Evolutionary conservation across 2,113 vertebrate genomes (phyloP).

Genomic region (Tympanuchus pallidicinctus): DNA sequence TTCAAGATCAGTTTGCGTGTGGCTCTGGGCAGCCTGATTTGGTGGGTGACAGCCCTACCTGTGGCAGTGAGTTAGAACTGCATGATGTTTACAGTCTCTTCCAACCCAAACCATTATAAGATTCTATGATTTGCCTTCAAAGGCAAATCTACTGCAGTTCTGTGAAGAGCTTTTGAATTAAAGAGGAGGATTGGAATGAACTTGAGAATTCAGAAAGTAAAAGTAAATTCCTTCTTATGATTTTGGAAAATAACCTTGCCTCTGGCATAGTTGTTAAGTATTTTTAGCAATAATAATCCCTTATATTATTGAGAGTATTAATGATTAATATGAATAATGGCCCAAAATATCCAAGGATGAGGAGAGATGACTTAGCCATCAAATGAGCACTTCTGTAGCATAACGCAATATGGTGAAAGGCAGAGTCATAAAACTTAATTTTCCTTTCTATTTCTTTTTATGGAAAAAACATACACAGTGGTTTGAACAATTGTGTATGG

Average conservation of each 20-base stretch:
- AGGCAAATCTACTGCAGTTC: neutral
- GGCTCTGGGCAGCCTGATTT: too few species aligned
- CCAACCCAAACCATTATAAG: too few species aligned
- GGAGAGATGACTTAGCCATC: neutral
- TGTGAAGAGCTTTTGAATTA: neutral
- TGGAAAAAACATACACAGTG: conserved; percentile 50
- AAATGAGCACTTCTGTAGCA: neutral
- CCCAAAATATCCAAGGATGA: neutral
- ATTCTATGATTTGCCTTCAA: neutral
- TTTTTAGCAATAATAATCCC: neutral
- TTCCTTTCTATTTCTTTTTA: conserved; percentile 46
- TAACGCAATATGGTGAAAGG: conserved; percentile 16
- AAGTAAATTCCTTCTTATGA: neutral
- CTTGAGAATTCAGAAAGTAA: neutral
- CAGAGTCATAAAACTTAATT: neutral
- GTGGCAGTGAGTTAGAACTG: too few species aligned
- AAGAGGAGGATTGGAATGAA: neutral
- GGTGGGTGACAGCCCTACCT: too few species aligned
- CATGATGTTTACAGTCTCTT: too few species aligned
- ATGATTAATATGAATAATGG: neutral
- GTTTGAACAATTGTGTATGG: conserved; percentile 66
- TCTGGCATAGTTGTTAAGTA: neutral
- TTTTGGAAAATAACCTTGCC: neutral
- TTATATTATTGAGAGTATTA: neutral
- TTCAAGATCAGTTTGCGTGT: too few species aligned